These are phyloP conservation scores for Xenopus borealis DNA, from an alignment of 2,113 vertebrate genomes.

Conservation along the genomic window DNA sequence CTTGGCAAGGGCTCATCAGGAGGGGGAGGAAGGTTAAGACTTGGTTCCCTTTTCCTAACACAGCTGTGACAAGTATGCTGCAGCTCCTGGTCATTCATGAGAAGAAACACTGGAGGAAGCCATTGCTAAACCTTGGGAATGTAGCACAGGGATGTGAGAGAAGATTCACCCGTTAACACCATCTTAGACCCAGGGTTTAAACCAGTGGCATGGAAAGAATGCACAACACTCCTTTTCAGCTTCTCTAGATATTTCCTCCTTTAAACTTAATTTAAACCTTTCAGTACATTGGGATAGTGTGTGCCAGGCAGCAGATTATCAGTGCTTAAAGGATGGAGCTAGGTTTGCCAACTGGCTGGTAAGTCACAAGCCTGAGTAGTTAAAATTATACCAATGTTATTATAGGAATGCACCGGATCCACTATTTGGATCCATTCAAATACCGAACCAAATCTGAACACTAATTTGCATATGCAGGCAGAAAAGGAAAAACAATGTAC, in stretches of 20 bases:
- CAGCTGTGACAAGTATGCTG: conserved; percentile 45
- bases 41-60: conserved; percentile 41
- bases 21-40: conserved; percentile 34
- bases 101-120: conserved; percentile 41
- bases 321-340: too few relatives aligned
- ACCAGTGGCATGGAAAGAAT: conserved; percentile 13
- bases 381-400: too few relatives aligned
- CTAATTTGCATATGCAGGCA: too few relatives aligned
- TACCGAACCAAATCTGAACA: too few relatives aligned
- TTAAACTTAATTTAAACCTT: too few relatives aligned
- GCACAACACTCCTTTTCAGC: conserved; percentile 34
- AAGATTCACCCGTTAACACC: conserved; percentile 6
- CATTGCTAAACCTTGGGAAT: conserved; percentile 32
- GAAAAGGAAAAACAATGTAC: too few relatives aligned
- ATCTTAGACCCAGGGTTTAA: conserved; percentile 5
- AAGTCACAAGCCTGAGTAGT: too few relatives aligned
- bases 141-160: conserved; percentile 29
- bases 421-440: too few relatives aligned
- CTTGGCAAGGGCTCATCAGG: conserved; percentile 30
- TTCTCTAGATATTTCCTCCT: neutral
- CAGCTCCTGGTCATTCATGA: conserved; percentile 16
- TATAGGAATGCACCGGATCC: too few relatives aligned
- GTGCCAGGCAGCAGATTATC: too few relatives aligned
- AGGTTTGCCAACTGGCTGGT: too few relatives aligned
- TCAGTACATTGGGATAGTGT: too few relatives aligned